phyloP scores from a whole-genome alignment of 2,888 invertebrate species.

The Meiosimyza platycephala region DNA sequence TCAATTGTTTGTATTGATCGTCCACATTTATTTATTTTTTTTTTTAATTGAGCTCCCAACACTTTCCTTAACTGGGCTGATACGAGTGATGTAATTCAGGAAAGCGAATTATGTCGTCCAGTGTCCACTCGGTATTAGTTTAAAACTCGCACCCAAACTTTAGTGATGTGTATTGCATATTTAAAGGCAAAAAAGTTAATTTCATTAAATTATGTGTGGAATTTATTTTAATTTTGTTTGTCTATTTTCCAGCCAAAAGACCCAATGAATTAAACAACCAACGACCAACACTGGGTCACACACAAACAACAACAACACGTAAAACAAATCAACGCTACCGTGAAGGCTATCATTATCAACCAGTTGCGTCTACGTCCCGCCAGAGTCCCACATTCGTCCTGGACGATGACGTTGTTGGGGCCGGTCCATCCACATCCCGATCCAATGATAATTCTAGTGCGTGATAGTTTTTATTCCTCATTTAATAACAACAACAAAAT shows the following conservation, averaged over 20 bases:
- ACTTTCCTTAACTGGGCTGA: no score
- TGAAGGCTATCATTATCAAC: slow-evolving; percentile 69
- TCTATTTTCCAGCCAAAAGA: slow-evolving; percentile 63
- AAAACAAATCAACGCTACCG: slow-evolving; percentile 68
- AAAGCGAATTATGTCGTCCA: no score
- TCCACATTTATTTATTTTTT: no score
- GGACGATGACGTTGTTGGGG: slow-evolving; percentile 59
- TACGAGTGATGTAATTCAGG: no score
- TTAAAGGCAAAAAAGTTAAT: background rate
- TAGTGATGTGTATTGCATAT: no score
- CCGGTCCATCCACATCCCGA: slow-evolving; percentile 68
- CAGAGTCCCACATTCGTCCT: slow-evolving; percentile 68
- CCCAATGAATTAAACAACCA: slow-evolving; percentile 68
- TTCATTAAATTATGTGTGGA: background rate
- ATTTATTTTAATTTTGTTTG: background rate
- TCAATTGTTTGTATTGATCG: no score
- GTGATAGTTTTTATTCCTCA: slow-evolving; percentile 68
- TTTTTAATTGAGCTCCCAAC: no score
- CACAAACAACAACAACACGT: slow-evolving; percentile 64
- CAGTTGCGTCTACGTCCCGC: slow-evolving; percentile 70
- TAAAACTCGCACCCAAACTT: no score
- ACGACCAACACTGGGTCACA: slow-evolving; percentile 68
- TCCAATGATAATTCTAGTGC: slow-evolving; percentile 69
- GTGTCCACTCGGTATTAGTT: no score
- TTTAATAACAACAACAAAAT: slow-evolving; percentile 51